A percentile compares a stretch with the other conserved stretches of the same genome.
Evolutionary conservation across 1,140 invertebrate genomes (phyloP).

Genomic region (Pteromalus puparum): DNA sequence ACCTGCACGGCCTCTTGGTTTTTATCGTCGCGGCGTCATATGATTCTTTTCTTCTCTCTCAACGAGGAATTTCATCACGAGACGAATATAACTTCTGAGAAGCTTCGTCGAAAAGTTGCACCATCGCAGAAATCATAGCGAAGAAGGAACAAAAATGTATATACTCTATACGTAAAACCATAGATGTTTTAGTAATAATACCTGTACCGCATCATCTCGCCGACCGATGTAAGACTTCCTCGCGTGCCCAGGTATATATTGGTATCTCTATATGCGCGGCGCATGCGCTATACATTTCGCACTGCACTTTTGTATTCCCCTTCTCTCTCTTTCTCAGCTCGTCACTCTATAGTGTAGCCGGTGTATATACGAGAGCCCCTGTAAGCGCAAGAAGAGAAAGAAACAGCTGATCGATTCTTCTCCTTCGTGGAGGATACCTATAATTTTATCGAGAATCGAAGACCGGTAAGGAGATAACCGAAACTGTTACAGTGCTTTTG

Average conservation of each 20-base stretch:
- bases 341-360: not conserved
- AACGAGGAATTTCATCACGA: no score
- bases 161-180: not conserved
- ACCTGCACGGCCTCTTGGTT: not conserved
- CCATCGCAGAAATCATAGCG: no score
- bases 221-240: not conserved
- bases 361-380: not conserved
- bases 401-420: not conserved
- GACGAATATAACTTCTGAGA: no score
- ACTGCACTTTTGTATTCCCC: not conserved
- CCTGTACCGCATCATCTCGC: not conserved
- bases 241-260: not conserved
- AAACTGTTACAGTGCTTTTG: not conserved
- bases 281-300: not conserved
- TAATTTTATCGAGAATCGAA: no score
- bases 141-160: not conserved
- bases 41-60: no score
- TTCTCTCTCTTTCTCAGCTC: not conserved
- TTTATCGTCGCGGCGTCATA: no score
- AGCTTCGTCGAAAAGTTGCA: no score
- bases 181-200: no score
- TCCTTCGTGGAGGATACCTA: not conserved
- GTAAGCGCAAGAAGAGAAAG: not conserved
- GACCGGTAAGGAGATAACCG: not conserved
- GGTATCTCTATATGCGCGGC: no score